These are phyloP conservation scores for Condylura cristata DNA, from an alignment of 2,113 vertebrate genomes.

Conservation along the genomic window DNA sequence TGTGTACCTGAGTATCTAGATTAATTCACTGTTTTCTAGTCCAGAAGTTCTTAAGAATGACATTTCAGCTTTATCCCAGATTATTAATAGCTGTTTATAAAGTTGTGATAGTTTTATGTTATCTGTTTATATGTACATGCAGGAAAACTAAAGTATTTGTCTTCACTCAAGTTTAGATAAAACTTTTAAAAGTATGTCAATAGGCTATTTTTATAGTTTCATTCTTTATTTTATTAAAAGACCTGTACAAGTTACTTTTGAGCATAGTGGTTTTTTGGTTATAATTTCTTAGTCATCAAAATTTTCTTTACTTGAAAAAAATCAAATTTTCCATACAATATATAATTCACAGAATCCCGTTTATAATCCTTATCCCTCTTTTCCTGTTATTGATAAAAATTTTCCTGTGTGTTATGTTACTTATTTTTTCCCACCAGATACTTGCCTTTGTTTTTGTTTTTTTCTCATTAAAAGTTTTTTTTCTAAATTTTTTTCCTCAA, in stretches of 20 bases:
- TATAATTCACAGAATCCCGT: not conserved
- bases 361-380: not conserved
- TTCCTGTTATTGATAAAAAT: not conserved
- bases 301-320: not conserved
- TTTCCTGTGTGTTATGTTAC: not conserved
- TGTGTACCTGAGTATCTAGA: not conserved
- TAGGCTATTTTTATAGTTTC: not conserved
- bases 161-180: not conserved
- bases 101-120: not conserved
- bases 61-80: not conserved
- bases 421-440: not conserved
- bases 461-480: constrained; percentile 17
- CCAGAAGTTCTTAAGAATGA: too few relatives aligned
- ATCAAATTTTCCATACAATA: not conserved
- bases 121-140: not conserved
- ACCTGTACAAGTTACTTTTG: constrained; percentile 9
- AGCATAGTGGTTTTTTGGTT: constrained; percentile 15
- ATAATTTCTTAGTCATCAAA: not conserved
- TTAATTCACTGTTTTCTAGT: not conserved
- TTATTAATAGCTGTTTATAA: not conserved
- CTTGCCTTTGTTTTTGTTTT: not conserved
- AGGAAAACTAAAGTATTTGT: not conserved
- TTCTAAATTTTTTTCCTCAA: not conserved
- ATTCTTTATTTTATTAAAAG: not conserved
- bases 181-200: not conserved